phyloP scores from a whole-genome alignment of 2,113 vertebrate genomes.

The Nerophis ophidion region DNA sequence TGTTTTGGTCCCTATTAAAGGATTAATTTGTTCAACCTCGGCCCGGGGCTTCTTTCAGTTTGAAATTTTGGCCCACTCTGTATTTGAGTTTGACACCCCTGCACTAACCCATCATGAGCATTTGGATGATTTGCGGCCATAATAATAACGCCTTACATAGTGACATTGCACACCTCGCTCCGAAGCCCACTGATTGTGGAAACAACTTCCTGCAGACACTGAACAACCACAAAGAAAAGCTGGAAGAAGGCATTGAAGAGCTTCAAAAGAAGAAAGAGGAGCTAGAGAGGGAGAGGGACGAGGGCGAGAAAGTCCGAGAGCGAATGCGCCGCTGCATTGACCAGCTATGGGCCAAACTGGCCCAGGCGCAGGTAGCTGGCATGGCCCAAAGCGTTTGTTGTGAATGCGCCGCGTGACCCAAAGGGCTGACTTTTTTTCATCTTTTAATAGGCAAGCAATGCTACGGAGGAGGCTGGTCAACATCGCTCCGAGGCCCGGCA shows the following conservation, averaged over 20 bases:
- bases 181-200: constrained; percentile 60
- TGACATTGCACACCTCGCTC: neutral
- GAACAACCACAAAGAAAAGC: constrained; percentile 71
- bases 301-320: constrained; percentile 58
- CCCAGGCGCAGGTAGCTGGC: constrained; percentile 56
- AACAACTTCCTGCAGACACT: constrained; percentile 69
- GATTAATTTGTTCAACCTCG: too few relatives aligned
- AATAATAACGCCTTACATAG: too few relatives aligned
- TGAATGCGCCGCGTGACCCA: neutral
- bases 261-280: constrained; percentile 66
- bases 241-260: constrained; percentile 67
- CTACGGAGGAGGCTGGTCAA: constrained; percentile 54
- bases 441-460: constrained; percentile 37
- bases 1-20: too few relatives aligned
- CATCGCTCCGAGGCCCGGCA: constrained; percentile 62
- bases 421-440: constrained; percentile 16
- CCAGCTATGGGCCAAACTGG: constrained; percentile 54
- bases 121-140: neutral
- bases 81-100: neutral
- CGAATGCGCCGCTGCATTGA: constrained; percentile 56
- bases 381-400: neutral
- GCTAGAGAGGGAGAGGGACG: constrained; percentile 59
- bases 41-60: too few relatives aligned
- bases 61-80: too few relatives aligned
- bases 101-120: neutral